phyloP scores from a whole-genome alignment of 1,140 invertebrate species.

The Drosophila subobscura region DNA sequence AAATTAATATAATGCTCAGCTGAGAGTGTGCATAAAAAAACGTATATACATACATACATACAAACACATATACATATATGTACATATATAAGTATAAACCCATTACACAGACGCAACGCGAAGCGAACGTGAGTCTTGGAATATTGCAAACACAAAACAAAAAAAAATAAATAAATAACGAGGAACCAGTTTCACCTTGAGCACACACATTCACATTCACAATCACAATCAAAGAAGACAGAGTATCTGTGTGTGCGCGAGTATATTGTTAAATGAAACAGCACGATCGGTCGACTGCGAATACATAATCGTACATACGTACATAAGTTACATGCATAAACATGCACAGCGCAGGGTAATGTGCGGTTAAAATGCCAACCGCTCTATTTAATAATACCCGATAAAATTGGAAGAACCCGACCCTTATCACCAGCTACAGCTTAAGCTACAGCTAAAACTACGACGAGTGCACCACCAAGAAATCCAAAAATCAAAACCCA shows the following conservation, averaged over 20 bases:
- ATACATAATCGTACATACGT: constrained; percentile 23
- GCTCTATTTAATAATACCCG: constrained; percentile 21
- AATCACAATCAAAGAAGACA: constrained; percentile 7
- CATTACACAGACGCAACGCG: constrained; percentile 74
- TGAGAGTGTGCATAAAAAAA: constrained; percentile 29
- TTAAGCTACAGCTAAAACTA: no score
- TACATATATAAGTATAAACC: constrained; percentile 43
- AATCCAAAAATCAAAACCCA: no score
- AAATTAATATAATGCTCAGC: constrained; percentile 52
- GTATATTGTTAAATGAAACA: constrained; percentile 28
- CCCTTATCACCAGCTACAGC: constrained; percentile 18
- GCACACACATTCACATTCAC: constrained; percentile 21
- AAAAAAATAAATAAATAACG: constrained; percentile 56
- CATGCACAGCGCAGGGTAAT: constrained; percentile 14
- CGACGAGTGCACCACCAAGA: no score
- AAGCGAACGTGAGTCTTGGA: constrained; percentile 79
- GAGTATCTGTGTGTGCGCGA: constrained; percentile 24
- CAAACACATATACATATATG: constrained; percentile 2
- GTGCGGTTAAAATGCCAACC: constrained; percentile 5
- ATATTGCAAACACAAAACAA: constrained; percentile 76
- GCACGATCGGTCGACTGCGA: constrained; percentile 37
- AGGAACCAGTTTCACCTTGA: constrained; percentile 81
- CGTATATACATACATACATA: constrained; percentile 22
- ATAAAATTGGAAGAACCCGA: constrained; percentile 26
- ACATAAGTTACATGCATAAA: constrained; percentile 15